Base-by-base conservation (phyloP, 2,113 vertebrate genomes). In the Sceloporus tristichus region DNA sequence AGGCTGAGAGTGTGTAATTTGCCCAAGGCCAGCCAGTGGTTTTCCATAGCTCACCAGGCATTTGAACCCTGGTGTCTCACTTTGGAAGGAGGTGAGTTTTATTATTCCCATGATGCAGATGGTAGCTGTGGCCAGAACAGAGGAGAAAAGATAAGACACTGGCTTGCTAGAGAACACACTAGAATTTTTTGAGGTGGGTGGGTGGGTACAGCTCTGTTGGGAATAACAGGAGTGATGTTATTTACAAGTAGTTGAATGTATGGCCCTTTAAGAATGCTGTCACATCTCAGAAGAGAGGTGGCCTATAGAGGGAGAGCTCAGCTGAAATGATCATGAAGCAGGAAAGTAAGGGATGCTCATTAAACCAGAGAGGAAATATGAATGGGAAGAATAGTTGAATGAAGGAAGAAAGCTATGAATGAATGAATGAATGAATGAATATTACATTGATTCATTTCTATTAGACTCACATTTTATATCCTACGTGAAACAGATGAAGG, bases 341-440 rank as follows among this genome's bases (percentile, higher is more conserved):
- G 92, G 86, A 90, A 94, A 90, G 88, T 93, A 85, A 88, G 91
- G 84, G 9, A 84, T 83, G 91, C 88, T 94, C 87, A 89, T 94
- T 95, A 92, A 90, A 91, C 86, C 19, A 85, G 92, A 0, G 0
- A 73, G 40, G 88, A 96, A 95, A 95, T 85, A 91, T 95, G 94
- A 96, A 95, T 96, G 93, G 93, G 95, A 94, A 95, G 93, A 91
- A 90, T 73, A 88, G 34, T 93, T 91, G 90, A 95, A 92, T 95
- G 95, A 95, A 95, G 95, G 94, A 91, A 94, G 81, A 92, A 94
- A 85, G 68, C 82, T 92, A 92, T 92, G 68, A 84, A 40, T 82
- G 65, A 79, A 79, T n/a, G 92, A 94, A 85, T 93, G 87, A 91
- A 90, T 95, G 93, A 95, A 95, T 95, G 94, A 94, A 95, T 93